phyloP scores from a whole-genome alignment of 2,113 vertebrate species.

The Phalacrocorax pelagicus region DNA sequence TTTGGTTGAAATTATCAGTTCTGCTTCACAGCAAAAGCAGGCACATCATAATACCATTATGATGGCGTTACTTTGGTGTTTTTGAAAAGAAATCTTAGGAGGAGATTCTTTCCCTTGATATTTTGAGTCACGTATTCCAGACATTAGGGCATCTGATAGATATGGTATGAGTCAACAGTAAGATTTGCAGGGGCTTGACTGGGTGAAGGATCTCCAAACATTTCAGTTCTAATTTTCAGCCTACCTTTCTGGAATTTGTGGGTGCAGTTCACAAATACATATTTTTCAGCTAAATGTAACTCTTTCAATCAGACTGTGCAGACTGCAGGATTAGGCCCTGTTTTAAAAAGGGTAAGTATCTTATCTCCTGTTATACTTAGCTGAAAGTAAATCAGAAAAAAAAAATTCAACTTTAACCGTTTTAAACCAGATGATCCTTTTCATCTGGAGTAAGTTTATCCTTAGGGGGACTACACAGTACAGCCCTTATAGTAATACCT shows the following conservation, averaged over 20 bases:
- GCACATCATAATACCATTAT: neutral
- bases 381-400: constrained; percentile 19
- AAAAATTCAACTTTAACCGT: neutral
- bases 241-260: neutral
- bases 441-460: constrained; percentile 61
- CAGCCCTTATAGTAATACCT: constrained; percentile 17
- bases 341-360: neutral
- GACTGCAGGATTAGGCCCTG: neutral
- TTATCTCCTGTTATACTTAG: constrained; percentile 33
- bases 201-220: neutral
- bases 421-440: constrained; percentile 55
- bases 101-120: neutral
- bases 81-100: neutral
- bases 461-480: neutral
- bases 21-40: neutral
- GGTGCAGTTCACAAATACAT: neutral
- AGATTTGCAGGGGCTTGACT: neutral
- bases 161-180: neutral
- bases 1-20: neutral
- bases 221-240: neutral
- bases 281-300: neutral
- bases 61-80: neutral
- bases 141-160: neutral
- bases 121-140: neutral
- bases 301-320: neutral